Base-by-base conservation (phyloP, 2,888 invertebrate species). In the Myopa testacea region DNA sequence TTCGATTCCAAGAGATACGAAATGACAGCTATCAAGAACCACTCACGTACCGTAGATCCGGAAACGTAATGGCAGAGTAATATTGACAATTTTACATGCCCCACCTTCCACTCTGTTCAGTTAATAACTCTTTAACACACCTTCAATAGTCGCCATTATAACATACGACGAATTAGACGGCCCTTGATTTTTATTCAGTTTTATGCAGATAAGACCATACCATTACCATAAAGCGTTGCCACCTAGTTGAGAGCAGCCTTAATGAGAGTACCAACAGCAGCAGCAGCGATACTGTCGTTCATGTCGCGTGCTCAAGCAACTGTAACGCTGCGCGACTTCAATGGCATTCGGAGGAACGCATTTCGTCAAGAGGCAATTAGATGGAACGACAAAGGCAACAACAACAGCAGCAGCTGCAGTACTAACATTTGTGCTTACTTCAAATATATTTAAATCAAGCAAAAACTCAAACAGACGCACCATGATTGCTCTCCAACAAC, bases 251-350 rank as follows among this genome's bases (percentile, higher is more conserved):
- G 0, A 58, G 26, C 72, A 40, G 37, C 40, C 37, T 19, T 19
- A 40, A 45, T 12, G 60, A 62, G 14, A 26, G 38, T 40, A 63
- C 10, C 19, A 63, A 34, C 63, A 73, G 19, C 19, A 58, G 38
- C 60, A 62, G 45, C 19, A 40, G 19, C 1, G 4, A 62, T 60
- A 19, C 40, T 72, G 52, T 45, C 78, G 78, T 75, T 78, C 72
- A 79, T 80, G 78, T 81, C 85, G 85, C 85, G 83, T 86, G 87
- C 84, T 83, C 86, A 86, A 74, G 86, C 82, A 86, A 83, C 81
- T 85, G 87, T 84, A 84, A 86, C 86, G 16, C 55, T 26, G 52
- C 71, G 62, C 74, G 60, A 55, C 73, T 60, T 50, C 72, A 60
- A 63, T 16, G 68, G 14, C 75, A 78, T 50, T 77, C 73, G 72